These are phyloP conservation scores for Enteromius anoplus DNA, from an alignment of 2,797 vertebrate species.

Conservation along the genomic window DNA sequence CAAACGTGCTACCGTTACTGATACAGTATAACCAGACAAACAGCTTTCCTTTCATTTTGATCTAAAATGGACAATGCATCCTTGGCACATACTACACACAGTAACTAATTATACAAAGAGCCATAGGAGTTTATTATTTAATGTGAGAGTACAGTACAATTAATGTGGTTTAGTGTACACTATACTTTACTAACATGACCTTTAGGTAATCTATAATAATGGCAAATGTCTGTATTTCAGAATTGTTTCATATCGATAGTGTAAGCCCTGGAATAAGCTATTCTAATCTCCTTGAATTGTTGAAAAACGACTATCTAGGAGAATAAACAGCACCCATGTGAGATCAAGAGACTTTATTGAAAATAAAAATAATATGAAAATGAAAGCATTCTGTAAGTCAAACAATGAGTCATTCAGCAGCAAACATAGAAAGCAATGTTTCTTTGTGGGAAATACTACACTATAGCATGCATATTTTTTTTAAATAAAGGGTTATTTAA, in stretches of 20 bases:
- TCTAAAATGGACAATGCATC: background rate
- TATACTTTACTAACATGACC: no score
- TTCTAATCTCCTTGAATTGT: background rate
- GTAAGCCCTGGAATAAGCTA: background rate
- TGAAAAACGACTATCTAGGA: background rate
- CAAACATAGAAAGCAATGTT: conserved; percentile 7
- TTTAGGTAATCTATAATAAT: background rate
- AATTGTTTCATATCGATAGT: background rate
- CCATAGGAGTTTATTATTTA: background rate
- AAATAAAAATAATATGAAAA: background rate
- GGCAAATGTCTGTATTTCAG: background rate
- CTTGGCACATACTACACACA: background rate
- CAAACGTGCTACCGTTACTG: background rate
- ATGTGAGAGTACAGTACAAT: background rate
- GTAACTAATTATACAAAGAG: background rate
- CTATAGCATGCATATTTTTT: no score
- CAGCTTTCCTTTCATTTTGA: background rate
- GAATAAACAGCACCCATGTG: background rate
- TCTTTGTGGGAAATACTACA: background rate
- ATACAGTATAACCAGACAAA: background rate
- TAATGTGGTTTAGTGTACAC: background rate
- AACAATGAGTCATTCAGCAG: conserved; percentile 1
- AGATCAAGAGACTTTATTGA: conserved; percentile 33
- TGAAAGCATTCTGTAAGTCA: conserved; percentile 13
- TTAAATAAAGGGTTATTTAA: no score